A percentile compares a stretch with the other conserved stretches of the same genome.
These are phyloP conservation scores for Volucella bombylans DNA, from an alignment of 2,888 invertebrate genomes.

Conservation along the genomic window DNA sequence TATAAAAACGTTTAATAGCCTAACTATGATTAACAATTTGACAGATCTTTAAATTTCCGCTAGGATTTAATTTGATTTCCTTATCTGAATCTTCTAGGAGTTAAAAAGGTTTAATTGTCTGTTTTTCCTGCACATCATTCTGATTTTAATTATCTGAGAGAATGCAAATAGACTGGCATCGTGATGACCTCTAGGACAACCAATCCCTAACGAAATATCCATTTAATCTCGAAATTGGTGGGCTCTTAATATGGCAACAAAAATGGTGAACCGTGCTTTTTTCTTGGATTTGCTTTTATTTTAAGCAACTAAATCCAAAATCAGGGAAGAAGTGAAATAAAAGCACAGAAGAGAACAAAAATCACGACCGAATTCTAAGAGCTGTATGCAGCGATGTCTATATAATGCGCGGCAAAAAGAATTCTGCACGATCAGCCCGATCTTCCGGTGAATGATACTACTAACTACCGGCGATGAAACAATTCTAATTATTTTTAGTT, in stretches of 20 bases:
- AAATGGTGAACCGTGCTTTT: constrained; percentile 29
- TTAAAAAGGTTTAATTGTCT: constrained; percentile 29
- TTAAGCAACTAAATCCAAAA: constrained; percentile 46
- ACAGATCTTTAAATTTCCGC: too few species aligned
- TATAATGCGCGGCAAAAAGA: constrained; percentile 53
- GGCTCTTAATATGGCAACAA: constrained; percentile 32
- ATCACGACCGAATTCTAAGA: constrained; percentile 63
- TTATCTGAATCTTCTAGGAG: not conserved
- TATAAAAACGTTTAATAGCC: too few species aligned
- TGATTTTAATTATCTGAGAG: constrained; percentile 48
- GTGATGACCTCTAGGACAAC: constrained; percentile 54
- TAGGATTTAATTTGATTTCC: not conserved
- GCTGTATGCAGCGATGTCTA: constrained; percentile 59
- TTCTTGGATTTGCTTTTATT: constrained; percentile 10
- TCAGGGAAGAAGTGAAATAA: constrained; percentile 21
- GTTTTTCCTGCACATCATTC: not conserved
- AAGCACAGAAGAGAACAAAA: constrained; percentile 13
- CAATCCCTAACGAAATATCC: constrained; percentile 29
- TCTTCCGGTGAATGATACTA: constrained; percentile 36
- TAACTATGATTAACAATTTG: too few species aligned
- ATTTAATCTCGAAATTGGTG: constrained; percentile 53
- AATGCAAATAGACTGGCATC: constrained; percentile 40
- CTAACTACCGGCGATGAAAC: constrained; percentile 42
- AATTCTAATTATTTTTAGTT: constrained; percentile 65
- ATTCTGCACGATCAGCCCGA: constrained; percentile 62